Evolutionary conservation across 2,888 invertebrate species (phyloP), one percentile per base, ranked within the genome.

Genomic region (Boloria euphrosyne): DNA sequence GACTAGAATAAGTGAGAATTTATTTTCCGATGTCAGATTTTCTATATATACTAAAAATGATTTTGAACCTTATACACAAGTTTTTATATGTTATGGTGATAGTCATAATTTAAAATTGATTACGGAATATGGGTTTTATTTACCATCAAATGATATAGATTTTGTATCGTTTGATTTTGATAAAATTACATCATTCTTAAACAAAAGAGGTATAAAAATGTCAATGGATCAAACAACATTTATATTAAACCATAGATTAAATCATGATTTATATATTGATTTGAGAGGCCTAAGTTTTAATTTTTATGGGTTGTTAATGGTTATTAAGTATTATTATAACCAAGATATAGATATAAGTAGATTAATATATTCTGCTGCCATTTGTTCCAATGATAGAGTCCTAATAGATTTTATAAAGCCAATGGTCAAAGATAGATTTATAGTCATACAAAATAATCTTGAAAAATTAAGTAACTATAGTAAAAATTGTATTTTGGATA

Each of bases 1-100:
- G 55, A 75, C 75, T 59, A 79, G 82, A 71, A 72, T 92, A 67
- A 78, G 79, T 54, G 76, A 80, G 71, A 76, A 85, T 44, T 74
- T 86, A 78, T 87, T 92, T 82, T 80, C 84, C 43, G 84, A 89
- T 76, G 77, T 90, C 43, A 77, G 83, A 69, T 93, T 92, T 84
- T 88, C 89, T 65, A 90, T 93, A 74, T 90, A 84, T 71, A 91
- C 92, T 38, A 90, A 91, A 75, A 90, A 89, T 79, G 73, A 84
- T 78, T 95, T 94, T 80, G 84, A 92, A 61, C 93, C 94, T 65
- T 94, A 94, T 81, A 90, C 94, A 47, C 96, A 98, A 91, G 94
- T 97, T 63, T 98, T 97, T 82, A 98, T 98, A 75, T 96, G 96
- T 75, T 98, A 98, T 80, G 98, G 98, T 0, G 92, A 95, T 49